A percentile compares a stretch with the other conserved stretches of the same genome.
Evolutionary conservation across 2,113 vertebrate species (phyloP).

Genomic region (Macquaria ambigua): DNA sequence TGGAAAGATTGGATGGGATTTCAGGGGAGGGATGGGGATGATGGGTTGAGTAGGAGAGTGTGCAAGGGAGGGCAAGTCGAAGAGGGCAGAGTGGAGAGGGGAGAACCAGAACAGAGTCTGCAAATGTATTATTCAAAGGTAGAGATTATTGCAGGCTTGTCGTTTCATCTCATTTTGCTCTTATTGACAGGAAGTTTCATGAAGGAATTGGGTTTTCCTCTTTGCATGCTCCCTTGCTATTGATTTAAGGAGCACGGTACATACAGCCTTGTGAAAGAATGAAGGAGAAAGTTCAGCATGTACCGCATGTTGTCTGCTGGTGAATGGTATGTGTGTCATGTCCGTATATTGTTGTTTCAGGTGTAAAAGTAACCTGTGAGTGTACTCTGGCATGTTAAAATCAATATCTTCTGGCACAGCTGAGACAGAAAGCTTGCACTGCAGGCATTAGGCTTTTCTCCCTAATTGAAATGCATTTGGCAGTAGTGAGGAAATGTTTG

Average conservation of each 20-base stretch:
- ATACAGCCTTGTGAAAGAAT: not conserved
- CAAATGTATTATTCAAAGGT: slow-evolving; percentile 57
- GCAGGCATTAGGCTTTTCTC: slow-evolving; percentile 18
- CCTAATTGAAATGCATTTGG: slow-evolving; percentile 61
- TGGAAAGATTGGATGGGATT: slow-evolving; percentile 31
- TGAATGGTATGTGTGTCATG: not conserved
- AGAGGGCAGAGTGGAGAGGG: slow-evolving; percentile 22
- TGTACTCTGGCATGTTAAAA: not conserved
- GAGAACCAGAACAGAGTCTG: slow-evolving; percentile 21
- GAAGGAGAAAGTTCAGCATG: slow-evolving; percentile 2
- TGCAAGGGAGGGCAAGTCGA: not conserved
- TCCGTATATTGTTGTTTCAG: not conserved
- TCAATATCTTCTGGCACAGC: slow-evolving; percentile 6
- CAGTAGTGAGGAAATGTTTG: slow-evolving; percentile 49
- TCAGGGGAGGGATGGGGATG: slow-evolving; percentile 26
- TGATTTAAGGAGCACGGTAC: not conserved
- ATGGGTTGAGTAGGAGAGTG: slow-evolving; percentile 16
- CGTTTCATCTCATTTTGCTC: slow-evolving; percentile 52
- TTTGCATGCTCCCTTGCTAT: not conserved
- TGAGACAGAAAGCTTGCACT: slow-evolving; percentile 1
- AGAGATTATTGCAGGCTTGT: slow-evolving; percentile 50
- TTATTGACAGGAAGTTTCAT: slow-evolving; percentile 50
- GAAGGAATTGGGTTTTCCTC: slow-evolving; percentile 12
- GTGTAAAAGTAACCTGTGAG: slow-evolving; percentile 11
- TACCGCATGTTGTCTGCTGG: not conserved